Conservation (phyloP, 2,888 invertebrate species). For the Aricia artaxerxes region DNA sequence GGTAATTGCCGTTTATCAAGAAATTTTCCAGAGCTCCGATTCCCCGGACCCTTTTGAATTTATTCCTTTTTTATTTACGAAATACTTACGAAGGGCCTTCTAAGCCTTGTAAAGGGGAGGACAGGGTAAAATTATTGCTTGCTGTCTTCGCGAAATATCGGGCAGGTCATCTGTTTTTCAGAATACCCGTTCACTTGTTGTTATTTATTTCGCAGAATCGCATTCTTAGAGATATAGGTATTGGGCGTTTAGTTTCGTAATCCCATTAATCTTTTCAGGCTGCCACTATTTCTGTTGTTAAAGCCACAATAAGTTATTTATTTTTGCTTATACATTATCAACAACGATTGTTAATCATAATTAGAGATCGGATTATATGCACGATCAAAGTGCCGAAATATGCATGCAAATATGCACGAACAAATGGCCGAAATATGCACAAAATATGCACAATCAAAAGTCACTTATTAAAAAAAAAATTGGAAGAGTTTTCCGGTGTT, state of each 20-base stretch:
- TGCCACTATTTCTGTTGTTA: neutral
- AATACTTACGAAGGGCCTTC: conserved; percentile 34
- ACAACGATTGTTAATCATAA: no score
- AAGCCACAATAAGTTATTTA: neutral
- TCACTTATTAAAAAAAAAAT: no score
- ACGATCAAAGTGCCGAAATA: no score
- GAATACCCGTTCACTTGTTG: conserved; percentile 32
- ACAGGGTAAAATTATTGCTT: conserved; percentile 39
- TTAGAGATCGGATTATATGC: no score
- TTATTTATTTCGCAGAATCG: conserved; percentile 33
- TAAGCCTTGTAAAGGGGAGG: conserved; percentile 33
- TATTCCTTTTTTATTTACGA: conserved; percentile 35
- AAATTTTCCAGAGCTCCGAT: conserved; percentile 34
- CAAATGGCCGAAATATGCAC: no score
- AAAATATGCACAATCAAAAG: no score
- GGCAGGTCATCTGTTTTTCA: conserved; percentile 37
- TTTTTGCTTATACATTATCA: no score
- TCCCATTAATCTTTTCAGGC: neutral
- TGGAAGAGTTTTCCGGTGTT: no score
- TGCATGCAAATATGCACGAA: no score
- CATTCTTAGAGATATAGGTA: conserved; percentile 17
- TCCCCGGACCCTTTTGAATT: conserved; percentile 34
- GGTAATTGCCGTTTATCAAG: conserved; percentile 34
- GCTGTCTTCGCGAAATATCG: conserved; percentile 38
- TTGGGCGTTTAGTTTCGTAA: neutral